Evolutionary conservation across 2,113 vertebrate species (phyloP), one percentile per base, ranked within the genome.

Genomic region (Ploceus nigricollis): DNA sequence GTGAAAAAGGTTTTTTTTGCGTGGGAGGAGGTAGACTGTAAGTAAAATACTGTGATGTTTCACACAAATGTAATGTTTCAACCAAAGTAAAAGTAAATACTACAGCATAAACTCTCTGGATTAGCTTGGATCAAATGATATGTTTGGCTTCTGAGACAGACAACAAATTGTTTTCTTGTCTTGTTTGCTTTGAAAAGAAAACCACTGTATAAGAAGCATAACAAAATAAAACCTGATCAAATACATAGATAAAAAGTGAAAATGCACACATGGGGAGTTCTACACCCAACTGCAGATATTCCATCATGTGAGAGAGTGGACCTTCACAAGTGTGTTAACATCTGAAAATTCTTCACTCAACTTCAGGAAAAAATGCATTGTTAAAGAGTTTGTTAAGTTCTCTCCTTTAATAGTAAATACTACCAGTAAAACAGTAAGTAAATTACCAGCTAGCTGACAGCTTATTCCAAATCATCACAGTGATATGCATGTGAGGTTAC

Each of bases 11-110:
- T 25, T 8, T 13, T 14, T 42, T 47, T 57, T 9, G 40, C 14
- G n/a, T 42, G 15, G 3, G 5, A n/a, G 7, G 1, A 5, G 6
- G 2, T 3, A 33, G 3, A 27, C 7, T 66, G 39, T 54, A 44
- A 51, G 8, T 28, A 82, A 68, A 86, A 47, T 33, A 15, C 1
- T 60, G 2, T 39, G 15, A 22, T 17, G 7, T 65, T 91, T 64
- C 60, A 76, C 5, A 23, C 3, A 50, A 68, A 51, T 50, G 14
- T 44, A 42, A 37, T 22, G 2, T 61, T 84, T 75, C 11, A 76
- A 63, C 45, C 7, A 53, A 76, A 50, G 9, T 40, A 48, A 48
- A 47, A 82, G 4, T 50, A 83, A 88, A 51, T 82, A 9, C 4
- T 71, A 31, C 22, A 37, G 4, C 28, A 60, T 35, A 44, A 80